Evolutionary conservation across 1,140 invertebrate genomes (phyloP), one percentile per base, ranked within the genome.

Genomic region (Drosophila quadrilineata): DNA sequence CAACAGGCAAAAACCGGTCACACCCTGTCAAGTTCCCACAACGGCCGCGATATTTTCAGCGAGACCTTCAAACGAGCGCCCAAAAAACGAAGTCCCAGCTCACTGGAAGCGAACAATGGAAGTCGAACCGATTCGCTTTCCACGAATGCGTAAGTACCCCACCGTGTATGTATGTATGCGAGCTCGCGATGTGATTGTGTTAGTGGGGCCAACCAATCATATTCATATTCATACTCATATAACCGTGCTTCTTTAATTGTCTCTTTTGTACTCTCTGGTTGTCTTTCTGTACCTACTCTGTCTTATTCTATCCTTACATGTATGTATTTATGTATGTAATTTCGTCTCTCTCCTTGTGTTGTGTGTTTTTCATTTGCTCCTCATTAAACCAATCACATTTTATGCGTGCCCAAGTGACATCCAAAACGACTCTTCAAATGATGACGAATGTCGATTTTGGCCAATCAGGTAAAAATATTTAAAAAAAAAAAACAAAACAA

Each of bases 391-490:
- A 80, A 62, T 67, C 63, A 79, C 70, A 69, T 69, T 73, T 57
- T 85, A 67, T 82, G 75, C 68, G 56, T 62, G 68, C 31, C 53
- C 58, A 77, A 87, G 87, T 53, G 84, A 88, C 53, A 87, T 68
- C 87, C 62, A 75, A 71, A 75, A 66, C 69, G 79, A 85, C 69
- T 71, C 69, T 70, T 65, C 74, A 66, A 75, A 70, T 60, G 77
- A 88, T 69, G 87, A 88, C 65, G 87, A 85, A 50, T 87, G 77
- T 73, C 87, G 88, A 69, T 89, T 89, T 84, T 89, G 87, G 87
- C 87, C 87, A 28, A 89, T 89, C 85, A 89, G 87, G 87, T 89
- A 89, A 87, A 85, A 67, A 58, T 38, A 52, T 41, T n/a, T n/a
- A n/a, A n/a, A n/a, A n/a, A n/a, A n/a, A n/a, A n/a, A n/a, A n/a